Base-by-base conservation (phyloP, 2,113 vertebrate genomes). In the Pogona vitticeps region DNA sequence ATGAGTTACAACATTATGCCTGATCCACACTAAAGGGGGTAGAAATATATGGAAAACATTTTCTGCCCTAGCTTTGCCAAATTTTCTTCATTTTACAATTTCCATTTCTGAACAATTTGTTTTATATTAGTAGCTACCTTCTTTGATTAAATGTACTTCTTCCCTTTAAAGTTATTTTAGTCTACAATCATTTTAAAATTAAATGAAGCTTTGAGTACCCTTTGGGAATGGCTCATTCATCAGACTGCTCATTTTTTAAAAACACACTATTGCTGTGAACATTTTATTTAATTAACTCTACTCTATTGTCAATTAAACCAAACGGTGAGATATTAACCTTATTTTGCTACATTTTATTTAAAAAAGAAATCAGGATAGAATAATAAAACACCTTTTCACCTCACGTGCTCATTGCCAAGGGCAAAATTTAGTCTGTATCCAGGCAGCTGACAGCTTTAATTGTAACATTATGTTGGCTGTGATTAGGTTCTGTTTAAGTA, bases 101-200 rank as follows among this genome's bases (percentile, higher is more conserved):
- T 83, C 42, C 31, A 77, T 8, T 80, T 86, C 84, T 86, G 78
- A 94, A 90, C 89, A 88, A 92, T 92, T 94, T 89, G 83, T 91
- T 89, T 85, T 86, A 84, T 82, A 86, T 91, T 85, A 79, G 68
- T 52, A 88, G 88, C 68, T 88, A 90, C 86, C 85, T 89, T 93
- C 87, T 93, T 86, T 90, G 84, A 94, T 94, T 92, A 92, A 86
- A 90, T 88, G 77, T 68, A 93, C 90, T 82, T 75, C 58, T 31
- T 80, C 84, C 13, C 86, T 92, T 93, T 82, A 85, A 91, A 93
- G 80, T 88, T 92, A 89, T 79, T 79, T 86, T 89, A 92, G 79
- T 87, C 90, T 84, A 92, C 91, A 79, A 92, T 93, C 38, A 92
- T 86, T 89, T 94, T 40, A 86, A 91, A 93, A 93, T 90, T 82